Percentiles rank a stretch among this genome's conserved stretches.
phyloP scores from a whole-genome alignment of 2,113 vertebrate genomes.

The Hyaena hyaena region DNA sequence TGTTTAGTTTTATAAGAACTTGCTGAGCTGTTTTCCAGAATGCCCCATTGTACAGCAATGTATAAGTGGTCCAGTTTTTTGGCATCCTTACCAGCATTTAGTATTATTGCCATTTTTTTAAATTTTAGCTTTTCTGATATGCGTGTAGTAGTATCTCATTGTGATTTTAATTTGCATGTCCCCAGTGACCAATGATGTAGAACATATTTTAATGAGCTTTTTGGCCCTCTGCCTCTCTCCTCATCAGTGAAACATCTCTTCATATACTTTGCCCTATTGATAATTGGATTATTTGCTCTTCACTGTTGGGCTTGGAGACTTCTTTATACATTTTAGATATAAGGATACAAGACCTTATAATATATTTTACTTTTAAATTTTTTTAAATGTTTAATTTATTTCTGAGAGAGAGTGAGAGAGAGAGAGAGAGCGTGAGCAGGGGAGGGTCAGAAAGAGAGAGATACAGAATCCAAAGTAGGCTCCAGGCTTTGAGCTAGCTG shows the following conservation, averaged over 20 bases:
- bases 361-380: background rate
- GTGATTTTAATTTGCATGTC: background rate
- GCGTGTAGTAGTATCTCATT: background rate
- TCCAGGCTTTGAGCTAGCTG: no score
- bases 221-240: background rate
- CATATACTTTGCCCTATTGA: background rate
- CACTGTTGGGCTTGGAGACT: background rate
- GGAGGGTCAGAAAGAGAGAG: no score
- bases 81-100: background rate
- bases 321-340: background rate
- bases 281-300: background rate
- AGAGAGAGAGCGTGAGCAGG: no score
- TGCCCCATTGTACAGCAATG: background rate
- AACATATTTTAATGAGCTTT: background rate
- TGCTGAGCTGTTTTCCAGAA: background rate
- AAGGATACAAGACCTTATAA: background rate
- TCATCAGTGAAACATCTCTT: background rate
- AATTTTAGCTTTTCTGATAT: background rate
- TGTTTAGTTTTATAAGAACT: background rate
- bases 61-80: background rate
- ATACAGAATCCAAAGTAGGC: no score
- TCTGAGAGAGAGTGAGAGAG: no score
- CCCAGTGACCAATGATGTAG: background rate
- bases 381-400: no score
- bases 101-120: background rate